These are phyloP conservation scores for Tetrao urogallus DNA, from an alignment of 2,113 vertebrate genomes.

Conservation along the genomic window DNA sequence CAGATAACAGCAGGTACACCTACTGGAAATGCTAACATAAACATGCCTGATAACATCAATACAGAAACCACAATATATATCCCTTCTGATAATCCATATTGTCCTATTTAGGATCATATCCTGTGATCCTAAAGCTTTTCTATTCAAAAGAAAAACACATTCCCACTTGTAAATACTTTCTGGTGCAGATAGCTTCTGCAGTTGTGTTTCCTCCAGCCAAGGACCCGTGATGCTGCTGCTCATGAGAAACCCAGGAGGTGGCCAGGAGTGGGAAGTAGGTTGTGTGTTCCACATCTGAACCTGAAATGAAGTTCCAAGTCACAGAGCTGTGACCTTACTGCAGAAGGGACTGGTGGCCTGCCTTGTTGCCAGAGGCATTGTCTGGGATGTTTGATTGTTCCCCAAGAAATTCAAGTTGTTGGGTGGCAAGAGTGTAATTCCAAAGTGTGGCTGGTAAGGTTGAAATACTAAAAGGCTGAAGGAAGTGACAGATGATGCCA, in stretches of 20 bases:
- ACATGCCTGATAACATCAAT: neutral
- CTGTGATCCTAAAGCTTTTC: neutral
- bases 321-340: neutral
- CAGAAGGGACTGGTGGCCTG: constrained; percentile 41
- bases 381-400: constrained; percentile 11
- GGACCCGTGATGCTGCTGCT: neutral
- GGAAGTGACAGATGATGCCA: neutral
- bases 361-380: constrained; percentile 33
- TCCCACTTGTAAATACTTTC: neutral
- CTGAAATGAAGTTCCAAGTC: neutral
- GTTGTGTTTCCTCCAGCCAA: neutral
- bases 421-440: neutral
- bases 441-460: neutral
- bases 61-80: neutral
- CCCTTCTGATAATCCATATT: neutral
- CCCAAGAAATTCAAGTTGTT: neutral
- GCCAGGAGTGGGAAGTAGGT: neutral
- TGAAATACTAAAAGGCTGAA: neutral
- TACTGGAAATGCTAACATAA: constrained; percentile 2
- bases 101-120: too few relatives aligned
- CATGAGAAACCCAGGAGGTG: neutral
- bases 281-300: neutral
- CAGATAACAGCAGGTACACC: neutral
- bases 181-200: neutral
- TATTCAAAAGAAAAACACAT: neutral